A percentile compares a stretch with the other conserved stretches of the same genome.
Conservation (phyloP, 2,113 vertebrate species). For the Typhlomys cinereus region DNA sequence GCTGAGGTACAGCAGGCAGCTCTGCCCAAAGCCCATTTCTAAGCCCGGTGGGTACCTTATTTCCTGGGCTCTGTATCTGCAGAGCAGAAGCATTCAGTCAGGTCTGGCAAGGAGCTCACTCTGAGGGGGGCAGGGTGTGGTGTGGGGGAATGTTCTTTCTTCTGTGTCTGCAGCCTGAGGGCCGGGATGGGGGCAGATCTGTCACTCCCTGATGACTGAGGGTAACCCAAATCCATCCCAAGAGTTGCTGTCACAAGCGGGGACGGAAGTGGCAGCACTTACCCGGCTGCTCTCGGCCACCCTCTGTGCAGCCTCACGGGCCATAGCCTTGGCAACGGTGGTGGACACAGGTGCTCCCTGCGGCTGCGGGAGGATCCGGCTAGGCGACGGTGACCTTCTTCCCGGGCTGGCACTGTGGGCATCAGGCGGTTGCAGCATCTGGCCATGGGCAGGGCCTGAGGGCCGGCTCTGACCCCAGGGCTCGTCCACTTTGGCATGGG, state of each 20-base stretch:
- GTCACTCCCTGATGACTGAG: background rate
- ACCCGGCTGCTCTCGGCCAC: constrained; percentile 93
- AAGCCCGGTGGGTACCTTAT: rapidly evolving
- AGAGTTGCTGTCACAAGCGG: too few species aligned
- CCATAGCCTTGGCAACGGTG: constrained; percentile 97
- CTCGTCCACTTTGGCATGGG: constrained; percentile 85
- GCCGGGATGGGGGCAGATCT: background rate
- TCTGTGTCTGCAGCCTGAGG: background rate
- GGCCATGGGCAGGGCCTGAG: constrained; percentile 84
- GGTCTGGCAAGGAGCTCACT: rapidly evolving
- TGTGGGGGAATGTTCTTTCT: rapidly evolving
- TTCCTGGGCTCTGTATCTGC: background rate
- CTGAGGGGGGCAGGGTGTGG: rapidly evolving
- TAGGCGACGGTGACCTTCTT: constrained; percentile 93
- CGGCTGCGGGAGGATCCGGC: constrained; percentile 96
- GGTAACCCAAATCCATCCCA: background rate
- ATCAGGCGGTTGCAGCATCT: constrained; percentile 89
- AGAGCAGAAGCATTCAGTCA: rapidly evolving
- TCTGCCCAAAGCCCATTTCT: rapidly evolving
- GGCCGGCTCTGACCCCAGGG: constrained; percentile 91
- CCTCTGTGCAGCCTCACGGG: constrained; percentile 94
- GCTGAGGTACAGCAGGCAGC: background rate
- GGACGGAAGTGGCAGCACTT: background rate
- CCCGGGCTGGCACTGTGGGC: constrained; percentile 81
- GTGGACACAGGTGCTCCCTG: constrained; percentile 94